Percentiles rank a stretch among this genome's conserved stretches.
Conservation (phyloP, 2,888 invertebrate species). For the Sinotaia quadrata region DNA sequence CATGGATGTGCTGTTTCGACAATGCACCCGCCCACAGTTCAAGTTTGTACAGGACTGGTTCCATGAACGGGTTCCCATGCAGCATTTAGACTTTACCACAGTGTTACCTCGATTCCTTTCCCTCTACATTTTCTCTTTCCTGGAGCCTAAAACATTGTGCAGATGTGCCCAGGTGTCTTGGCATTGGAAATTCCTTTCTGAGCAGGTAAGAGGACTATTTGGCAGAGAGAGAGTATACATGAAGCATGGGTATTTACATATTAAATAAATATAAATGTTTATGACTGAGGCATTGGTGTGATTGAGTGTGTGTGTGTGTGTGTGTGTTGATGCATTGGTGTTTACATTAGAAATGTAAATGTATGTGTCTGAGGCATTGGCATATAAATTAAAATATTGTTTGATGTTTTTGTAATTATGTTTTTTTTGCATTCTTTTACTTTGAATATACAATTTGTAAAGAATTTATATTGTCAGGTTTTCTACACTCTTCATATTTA, state of each 20-base stretch:
- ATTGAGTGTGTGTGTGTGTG: no score
- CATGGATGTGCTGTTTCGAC: slow-evolving; percentile 62
- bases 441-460: no score
- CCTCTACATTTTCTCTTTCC: slow-evolving; percentile 69
- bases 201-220: slow-evolving; percentile 59
- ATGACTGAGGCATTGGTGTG: no score
- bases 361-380: no score
- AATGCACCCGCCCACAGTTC: slow-evolving; percentile 62
- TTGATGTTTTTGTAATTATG: no score
- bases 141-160: slow-evolving; percentile 69
- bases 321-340: no score
- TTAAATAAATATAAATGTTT: neutral
- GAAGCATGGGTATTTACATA: neutral
- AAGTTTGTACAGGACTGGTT: slow-evolving; percentile 69
- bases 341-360: no score
- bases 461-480: no score
- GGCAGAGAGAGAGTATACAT: neutral
- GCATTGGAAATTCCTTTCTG: slow-evolving; percentile 70
- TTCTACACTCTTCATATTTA: no score
- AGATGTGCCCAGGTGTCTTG: slow-evolving; percentile 67
- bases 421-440: no score
- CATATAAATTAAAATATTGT: no score
- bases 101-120: slow-evolving; percentile 67
- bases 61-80: slow-evolving; percentile 61
- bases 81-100: slow-evolving; percentile 66